Evolutionary conservation across 2,888 invertebrate genomes (phyloP), one percentile per base, ranked within the genome.

Genomic region (Linnaemya vulpina): DNA sequence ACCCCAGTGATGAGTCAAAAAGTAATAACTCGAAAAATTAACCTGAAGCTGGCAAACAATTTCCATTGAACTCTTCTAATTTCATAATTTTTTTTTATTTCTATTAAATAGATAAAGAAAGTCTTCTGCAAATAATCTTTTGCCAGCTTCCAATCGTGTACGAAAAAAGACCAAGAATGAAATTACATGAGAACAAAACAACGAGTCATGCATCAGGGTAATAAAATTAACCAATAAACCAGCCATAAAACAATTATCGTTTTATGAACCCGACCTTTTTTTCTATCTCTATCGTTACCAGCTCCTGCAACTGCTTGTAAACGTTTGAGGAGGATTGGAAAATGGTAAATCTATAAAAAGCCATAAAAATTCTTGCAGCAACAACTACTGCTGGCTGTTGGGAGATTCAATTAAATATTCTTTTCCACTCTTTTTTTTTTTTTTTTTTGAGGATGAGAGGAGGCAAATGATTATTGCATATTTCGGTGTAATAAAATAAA

Each of bases 151-250:
- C 30, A 30, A 30, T 30, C 30, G 2, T 30, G 2, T 30, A 30
- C 30, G 5, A 30, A 30, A 49, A 49, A 49, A 1, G 10, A 20
- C 17, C 17, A 10, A 20, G 10, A 20, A 17, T 1, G 17, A 17
- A 38, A 38, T 13, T 30, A 30, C 30, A 30, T 30, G 30, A 30
- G n/a, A 11, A 13, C 17, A 17, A 49, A 35, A 17, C 13, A 43
- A 55, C 30, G 73, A 80, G 85, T 79, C 85, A 85, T 78, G 82
- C 58, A 75, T 75, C 38, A 78, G 60, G 71, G 82, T 76, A 82
- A 85, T 85, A 85, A 82, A 85, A 85, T 79, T 74, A 79, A 71
- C 46, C 85, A 78, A 82, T 85, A 82, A 85, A 82, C 71, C 82
- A 46, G 43, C 70, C 82, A 82, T 82, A 85, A 85, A 78, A 79